Evolutionary conservation across 2,113 vertebrate genomes (phyloP).

Genomic region (Peromyscus leucopus): DNA sequence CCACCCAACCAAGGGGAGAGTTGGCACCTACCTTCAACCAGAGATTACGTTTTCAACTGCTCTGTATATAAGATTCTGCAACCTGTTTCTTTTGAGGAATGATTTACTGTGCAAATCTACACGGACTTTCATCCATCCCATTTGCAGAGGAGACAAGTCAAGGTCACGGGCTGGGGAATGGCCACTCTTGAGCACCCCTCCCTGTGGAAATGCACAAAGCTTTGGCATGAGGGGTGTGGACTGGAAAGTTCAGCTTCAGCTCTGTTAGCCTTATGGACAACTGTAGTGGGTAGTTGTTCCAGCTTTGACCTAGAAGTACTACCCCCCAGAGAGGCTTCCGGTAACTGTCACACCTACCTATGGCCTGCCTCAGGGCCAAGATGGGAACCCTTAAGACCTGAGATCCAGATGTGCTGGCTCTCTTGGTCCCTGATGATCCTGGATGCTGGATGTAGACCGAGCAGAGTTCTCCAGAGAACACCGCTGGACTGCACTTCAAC

Average conservation of each 20-base stretch:
- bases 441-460: too few species aligned
- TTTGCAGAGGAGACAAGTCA: not conserved
- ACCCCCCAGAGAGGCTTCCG: too few species aligned
- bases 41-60: not conserved
- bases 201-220: not conserved
- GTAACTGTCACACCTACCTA: too few species aligned
- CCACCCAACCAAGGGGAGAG: not conserved
- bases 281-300: not conserved
- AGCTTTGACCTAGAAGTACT: too few species aligned
- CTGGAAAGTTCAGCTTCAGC: not conserved
- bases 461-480: too few species aligned
- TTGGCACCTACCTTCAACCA: not conserved
- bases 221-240: fast-evolving
- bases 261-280: not conserved
- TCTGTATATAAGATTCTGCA: not conserved
- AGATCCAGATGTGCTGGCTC: too few species aligned
- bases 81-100: not conserved
- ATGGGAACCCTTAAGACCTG: too few species aligned
- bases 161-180: not conserved
- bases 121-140: not conserved
- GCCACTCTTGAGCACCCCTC: not conserved
- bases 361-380: too few species aligned
- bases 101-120: not conserved
- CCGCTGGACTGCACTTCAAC: too few species aligned
- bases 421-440: too few species aligned